These are phyloP conservation scores for Heliconius aoede DNA, from an alignment of 2,888 invertebrate genomes.

Conservation along the genomic window DNA sequence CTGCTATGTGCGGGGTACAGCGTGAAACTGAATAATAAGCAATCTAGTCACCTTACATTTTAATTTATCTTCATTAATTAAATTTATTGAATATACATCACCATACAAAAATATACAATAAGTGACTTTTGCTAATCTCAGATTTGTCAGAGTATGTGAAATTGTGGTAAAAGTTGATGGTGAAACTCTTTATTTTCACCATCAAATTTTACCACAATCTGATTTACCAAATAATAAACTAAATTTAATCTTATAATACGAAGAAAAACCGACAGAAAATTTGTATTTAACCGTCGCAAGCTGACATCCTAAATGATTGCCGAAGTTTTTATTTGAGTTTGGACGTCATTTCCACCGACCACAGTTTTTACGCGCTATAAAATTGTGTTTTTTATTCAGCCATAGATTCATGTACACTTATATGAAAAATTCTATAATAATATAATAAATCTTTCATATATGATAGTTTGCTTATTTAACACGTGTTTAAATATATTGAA, in stretches of 20 bases:
- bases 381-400: constrained; percentile 29
- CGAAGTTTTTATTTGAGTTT: constrained; percentile 47
- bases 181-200: not conserved
- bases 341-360: constrained; percentile 44
- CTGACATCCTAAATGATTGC: constrained; percentile 47
- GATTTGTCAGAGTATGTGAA: too few relatives aligned
- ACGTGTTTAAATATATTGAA: too few relatives aligned
- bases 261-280: constrained; percentile 43
- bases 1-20: too few relatives aligned
- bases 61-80: too few relatives aligned
- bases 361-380: constrained; percentile 42
- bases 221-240: constrained; percentile 41
- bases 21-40: too few relatives aligned
- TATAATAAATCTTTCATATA: too few relatives aligned
- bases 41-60: too few relatives aligned
- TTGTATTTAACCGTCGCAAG: constrained; percentile 46
- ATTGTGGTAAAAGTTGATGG: too few relatives aligned
- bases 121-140: not conserved
- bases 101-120: not conserved
- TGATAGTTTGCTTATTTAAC: too few relatives aligned
- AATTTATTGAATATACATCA: too few relatives aligned
- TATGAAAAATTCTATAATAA: too few relatives aligned
- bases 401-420: not conserved
- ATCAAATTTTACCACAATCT: constrained; percentile 25
- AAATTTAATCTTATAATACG: constrained; percentile 43